Conservation (phyloP, 2,888 invertebrate genomes). For the Aporophyla lueneburgensis region DNA sequence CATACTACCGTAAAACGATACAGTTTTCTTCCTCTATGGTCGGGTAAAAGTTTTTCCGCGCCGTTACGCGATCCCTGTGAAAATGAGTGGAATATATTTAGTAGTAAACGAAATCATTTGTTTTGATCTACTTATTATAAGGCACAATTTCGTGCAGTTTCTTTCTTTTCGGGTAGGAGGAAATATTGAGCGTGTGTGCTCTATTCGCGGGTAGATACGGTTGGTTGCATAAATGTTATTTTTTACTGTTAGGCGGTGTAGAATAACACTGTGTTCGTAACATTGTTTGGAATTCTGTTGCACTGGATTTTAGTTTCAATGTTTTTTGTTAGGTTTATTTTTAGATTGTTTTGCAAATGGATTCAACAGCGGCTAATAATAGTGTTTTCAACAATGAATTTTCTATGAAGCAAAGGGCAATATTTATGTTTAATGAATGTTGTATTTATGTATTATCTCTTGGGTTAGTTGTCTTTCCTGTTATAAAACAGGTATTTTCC, state of each 20-base stretch:
- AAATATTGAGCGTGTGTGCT: constrained; percentile 53
- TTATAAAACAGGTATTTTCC: not conserved
- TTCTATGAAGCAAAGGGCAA: not conserved
- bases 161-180: constrained; percentile 18
- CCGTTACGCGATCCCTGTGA: constrained; percentile 78
- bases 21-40: constrained; percentile 66
- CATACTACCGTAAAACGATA: constrained; percentile 36
- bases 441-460: too few relatives aligned
- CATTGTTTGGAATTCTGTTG: not conserved
- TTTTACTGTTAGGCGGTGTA: constrained; percentile 4
- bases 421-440: not conserved
- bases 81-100: constrained; percentile 83
- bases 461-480: too few relatives aligned
- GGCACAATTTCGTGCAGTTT: constrained; percentile 21
- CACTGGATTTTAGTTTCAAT: constrained; percentile 6
- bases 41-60: constrained; percentile 78
- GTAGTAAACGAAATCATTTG: constrained; percentile 85
- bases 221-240: constrained; percentile 38
- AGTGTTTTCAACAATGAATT: not conserved
- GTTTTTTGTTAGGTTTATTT: not conserved
- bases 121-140: constrained; percentile 79
- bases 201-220: constrained; percentile 33
- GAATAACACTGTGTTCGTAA: constrained; percentile 13
- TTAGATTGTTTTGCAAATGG: not conserved
- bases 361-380: not conserved